These are phyloP conservation scores for Glareola pratincola DNA, from an alignment of 2,113 vertebrate species.

Conservation along the genomic window DNA sequence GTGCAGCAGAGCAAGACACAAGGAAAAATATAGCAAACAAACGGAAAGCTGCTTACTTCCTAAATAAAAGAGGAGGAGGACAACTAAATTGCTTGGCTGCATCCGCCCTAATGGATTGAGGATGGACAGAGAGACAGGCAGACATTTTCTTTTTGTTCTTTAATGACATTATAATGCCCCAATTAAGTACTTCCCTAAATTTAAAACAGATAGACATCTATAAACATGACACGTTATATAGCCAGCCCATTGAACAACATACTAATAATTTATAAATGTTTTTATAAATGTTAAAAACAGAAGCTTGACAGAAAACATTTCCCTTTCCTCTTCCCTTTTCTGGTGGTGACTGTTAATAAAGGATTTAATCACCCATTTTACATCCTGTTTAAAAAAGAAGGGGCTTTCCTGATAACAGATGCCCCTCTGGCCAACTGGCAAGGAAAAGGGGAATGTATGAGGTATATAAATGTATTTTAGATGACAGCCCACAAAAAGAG, in stretches of 20 bases:
- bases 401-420: conserved; percentile 54
- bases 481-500: conserved; percentile 14
- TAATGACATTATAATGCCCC: background rate
- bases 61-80: background rate
- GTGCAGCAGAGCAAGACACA: background rate
- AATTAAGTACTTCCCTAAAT: background rate
- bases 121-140: background rate
- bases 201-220: background rate
- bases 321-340: conserved; percentile 7
- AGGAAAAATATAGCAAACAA: background rate
- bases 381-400: conserved; percentile 41
- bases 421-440: conserved; percentile 41
- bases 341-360: background rate
- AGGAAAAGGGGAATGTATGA: conserved; percentile 6
- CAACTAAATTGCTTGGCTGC: background rate
- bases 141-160: background rate
- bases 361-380: conserved; percentile 47
- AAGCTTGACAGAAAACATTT: background rate
- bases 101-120: background rate
- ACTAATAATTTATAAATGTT: background rate
- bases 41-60: background rate
- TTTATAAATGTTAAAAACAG: background rate
- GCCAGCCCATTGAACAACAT: background rate
- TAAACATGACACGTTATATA: background rate
- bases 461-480: conserved; percentile 57